Conservation (phyloP, 2,888 invertebrate species). For the Bimastos eiseni region DNA sequence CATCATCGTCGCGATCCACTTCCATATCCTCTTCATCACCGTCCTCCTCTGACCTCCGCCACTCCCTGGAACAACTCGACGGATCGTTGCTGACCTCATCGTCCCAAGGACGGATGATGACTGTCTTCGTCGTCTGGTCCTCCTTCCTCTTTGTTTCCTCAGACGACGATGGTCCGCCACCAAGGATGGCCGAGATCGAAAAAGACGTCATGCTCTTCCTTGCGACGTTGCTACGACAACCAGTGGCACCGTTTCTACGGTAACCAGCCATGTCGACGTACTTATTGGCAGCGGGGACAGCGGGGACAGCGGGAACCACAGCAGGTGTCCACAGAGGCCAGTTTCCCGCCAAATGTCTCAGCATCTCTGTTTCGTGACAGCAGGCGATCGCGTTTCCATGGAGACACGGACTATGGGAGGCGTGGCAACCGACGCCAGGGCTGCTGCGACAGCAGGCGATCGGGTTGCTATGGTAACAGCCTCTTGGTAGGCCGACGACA, state of each 20-base stretch:
- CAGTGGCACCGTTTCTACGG: background rate
- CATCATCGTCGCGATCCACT: background rate
- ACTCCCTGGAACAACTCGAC: background rate
- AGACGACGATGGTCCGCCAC: background rate
- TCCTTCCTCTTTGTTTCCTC: background rate
- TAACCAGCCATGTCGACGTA: slow-evolving; percentile 10
- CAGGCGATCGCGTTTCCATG: background rate
- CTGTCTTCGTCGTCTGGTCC: background rate
- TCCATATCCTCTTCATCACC: background rate
- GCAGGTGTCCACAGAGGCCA: background rate
- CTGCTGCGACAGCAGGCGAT: background rate
- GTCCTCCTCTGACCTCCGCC: background rate
- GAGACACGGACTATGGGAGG: background rate
- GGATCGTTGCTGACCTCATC: slow-evolving; percentile 13
- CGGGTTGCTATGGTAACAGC: background rate
- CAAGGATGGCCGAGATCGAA: slow-evolving; percentile 3
- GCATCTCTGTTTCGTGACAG: background rate
- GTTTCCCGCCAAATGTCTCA: background rate
- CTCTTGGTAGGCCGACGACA: background rate
- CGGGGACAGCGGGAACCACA: background rate
- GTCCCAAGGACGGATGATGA: slow-evolving; percentile 8
- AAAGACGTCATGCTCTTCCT: background rate
- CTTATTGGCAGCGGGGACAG: background rate
- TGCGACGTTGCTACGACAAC: background rate
- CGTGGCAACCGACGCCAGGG: background rate